Conservation (phyloP, 2,797 vertebrate genomes). For the Chelidonichthys spinosus region DNA sequence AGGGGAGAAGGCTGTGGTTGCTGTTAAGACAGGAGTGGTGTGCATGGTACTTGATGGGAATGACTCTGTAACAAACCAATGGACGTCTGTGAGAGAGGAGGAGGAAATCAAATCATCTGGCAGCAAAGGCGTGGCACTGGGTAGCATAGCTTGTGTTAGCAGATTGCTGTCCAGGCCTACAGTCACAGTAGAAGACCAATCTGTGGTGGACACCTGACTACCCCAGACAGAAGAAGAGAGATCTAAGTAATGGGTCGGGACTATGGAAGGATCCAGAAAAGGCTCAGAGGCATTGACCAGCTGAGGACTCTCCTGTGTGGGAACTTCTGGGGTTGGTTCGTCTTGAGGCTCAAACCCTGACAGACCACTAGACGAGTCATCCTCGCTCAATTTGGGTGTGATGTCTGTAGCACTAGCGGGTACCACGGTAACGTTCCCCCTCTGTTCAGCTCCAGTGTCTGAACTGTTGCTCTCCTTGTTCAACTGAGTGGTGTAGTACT, state of each 20-base stretch:
- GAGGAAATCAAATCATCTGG: constrained; percentile 54
- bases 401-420: constrained; percentile 60
- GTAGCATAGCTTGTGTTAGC: constrained; percentile 48
- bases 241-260: constrained; percentile 60
- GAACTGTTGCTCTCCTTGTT: constrained; percentile 57
- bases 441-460: constrained; percentile 68
- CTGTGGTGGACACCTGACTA: constrained; percentile 77
- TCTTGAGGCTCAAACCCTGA: constrained; percentile 76
- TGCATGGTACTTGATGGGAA: constrained; percentile 52
- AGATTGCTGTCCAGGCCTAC: constrained; percentile 47
- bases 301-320: constrained; percentile 64
- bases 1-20: constrained; percentile 52
- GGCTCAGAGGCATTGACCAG: constrained; percentile 68
- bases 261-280: constrained; percentile 77
- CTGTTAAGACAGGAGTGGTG: constrained; percentile 55
- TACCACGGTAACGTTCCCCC: constrained; percentile 67
- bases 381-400: constrained; percentile 64
- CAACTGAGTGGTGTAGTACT: constrained; percentile 81
- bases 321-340: constrained; percentile 50
- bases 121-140: constrained; percentile 62
- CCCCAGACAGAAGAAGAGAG: constrained; percentile 76
- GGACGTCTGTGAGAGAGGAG: constrained; percentile 71
- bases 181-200: constrained; percentile 56
- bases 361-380: constrained; percentile 72
- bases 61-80: constrained; percentile 80